A percentile compares a stretch with the other conserved stretches of the same genome.
These are phyloP conservation scores for Acanthosoma haemorrhoidale DNA, from an alignment of 2,888 invertebrate species.

Conservation along the genomic window DNA sequence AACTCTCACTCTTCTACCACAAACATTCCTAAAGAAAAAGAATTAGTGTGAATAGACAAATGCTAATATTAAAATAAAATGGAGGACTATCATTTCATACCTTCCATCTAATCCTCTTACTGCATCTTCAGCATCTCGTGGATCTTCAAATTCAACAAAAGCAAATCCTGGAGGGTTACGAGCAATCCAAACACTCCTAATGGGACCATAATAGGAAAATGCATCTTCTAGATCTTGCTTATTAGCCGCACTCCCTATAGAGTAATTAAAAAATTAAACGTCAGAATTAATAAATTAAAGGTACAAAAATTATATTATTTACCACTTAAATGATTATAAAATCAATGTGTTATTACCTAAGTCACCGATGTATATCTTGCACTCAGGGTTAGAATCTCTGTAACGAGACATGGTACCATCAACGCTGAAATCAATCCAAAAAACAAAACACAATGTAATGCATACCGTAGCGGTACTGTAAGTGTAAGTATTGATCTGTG, in stretches of 20 bases:
- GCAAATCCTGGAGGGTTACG: slow-evolving; percentile 93
- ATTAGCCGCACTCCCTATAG: slow-evolving; percentile 56
- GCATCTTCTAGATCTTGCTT: slow-evolving; percentile 91
- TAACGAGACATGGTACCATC: slow-evolving; percentile 71
- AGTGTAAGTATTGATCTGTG: not conserved
- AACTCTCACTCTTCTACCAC: slow-evolving; percentile 83
- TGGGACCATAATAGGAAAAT: slow-evolving; percentile 85
- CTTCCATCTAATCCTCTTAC: slow-evolving; percentile 59
- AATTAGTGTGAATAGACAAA: not conserved
- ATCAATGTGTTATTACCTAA: slow-evolving; percentile 58
- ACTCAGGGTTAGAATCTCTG: slow-evolving; percentile 61
- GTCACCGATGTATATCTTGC: slow-evolving; percentile 94
- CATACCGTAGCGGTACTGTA: not conserved
- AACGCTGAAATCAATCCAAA: slow-evolving; percentile 15
- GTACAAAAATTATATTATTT: not conserved
- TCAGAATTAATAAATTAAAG: not conserved
- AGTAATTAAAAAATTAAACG: not conserved
- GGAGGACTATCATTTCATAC: slow-evolving; percentile 41
- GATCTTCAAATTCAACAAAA: slow-evolving; percentile 90
- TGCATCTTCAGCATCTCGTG: slow-evolving; percentile 87
- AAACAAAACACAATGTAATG: not conserved
- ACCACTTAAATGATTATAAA: not conserved
- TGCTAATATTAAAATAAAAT: slow-evolving; percentile 32
- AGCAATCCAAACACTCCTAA: slow-evolving; percentile 96
- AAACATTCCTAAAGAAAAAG: slow-evolving; percentile 58